These are phyloP conservation scores for Drosophila ambigua DNA, from an alignment of 1,140 invertebrate species.

Conservation along the genomic window DNA sequence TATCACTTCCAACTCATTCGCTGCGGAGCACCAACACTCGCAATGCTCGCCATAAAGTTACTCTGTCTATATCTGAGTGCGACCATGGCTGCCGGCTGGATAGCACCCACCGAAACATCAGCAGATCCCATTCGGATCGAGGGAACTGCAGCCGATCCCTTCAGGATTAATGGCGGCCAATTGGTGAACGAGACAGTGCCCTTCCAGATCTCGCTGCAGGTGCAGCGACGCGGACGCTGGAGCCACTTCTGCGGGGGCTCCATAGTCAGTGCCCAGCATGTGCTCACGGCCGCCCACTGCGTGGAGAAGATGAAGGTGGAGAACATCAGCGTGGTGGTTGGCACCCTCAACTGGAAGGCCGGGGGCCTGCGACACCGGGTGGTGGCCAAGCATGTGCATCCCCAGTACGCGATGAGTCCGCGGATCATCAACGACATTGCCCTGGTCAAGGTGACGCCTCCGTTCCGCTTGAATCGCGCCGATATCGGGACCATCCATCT, in stretches of 20 bases:
- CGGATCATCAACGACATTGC: conserved; percentile 77
- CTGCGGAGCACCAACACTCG: conserved; percentile 1
- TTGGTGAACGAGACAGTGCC: conserved; percentile 64
- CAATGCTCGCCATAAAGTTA: not conserved
- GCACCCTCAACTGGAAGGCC: conserved; percentile 84
- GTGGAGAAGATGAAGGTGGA: conserved; percentile 64
- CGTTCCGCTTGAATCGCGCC: conserved; percentile 57
- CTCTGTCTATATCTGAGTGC: conserved; percentile 2
- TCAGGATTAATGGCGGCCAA: conserved; percentile 72
- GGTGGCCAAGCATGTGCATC: conserved; percentile 61
- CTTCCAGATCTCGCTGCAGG: conserved; percentile 77
- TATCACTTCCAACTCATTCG: not conserved
- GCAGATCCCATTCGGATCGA: no score
- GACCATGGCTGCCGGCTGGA: no score
- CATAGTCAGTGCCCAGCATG: conserved; percentile 74
- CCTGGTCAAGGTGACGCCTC: conserved; percentile 60
- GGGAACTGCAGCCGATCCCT: not conserved
- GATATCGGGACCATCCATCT: conserved; percentile 56
- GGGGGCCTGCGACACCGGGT: conserved; percentile 77
- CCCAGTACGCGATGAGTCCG: conserved; percentile 64
- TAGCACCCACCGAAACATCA: no score
- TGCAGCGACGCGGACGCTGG: conserved; percentile 64
- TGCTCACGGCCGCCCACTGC: conserved; percentile 84
- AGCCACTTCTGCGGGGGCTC: conserved; percentile 83
- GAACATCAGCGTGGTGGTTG: conserved; percentile 83